A percentile compares a stretch with the other conserved stretches of the same genome.
These are phyloP conservation scores for Acanthochromis polyacanthus DNA, from an alignment of 2,113 vertebrate genomes.

Conservation along the genomic window DNA sequence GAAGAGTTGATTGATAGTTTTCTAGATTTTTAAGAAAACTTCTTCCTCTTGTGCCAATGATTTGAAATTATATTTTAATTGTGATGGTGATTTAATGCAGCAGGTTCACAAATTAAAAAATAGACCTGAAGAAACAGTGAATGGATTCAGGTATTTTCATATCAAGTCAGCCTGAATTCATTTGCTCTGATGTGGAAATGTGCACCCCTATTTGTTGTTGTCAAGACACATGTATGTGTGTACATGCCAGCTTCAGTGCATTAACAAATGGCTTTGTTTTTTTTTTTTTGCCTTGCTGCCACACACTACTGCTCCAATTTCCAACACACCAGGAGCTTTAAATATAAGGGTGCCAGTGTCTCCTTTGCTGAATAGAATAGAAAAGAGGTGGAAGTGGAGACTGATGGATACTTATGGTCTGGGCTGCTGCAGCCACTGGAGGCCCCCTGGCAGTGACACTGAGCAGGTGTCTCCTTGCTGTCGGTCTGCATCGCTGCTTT, in stretches of 20 bases:
- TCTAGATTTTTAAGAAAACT: no score
- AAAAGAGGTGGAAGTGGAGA: slow-evolving; percentile 33
- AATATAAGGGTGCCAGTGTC: not conserved
- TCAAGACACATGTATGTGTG: slow-evolving; percentile 1
- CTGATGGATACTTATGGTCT: slow-evolving; percentile 50
- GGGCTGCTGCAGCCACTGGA: slow-evolving; percentile 25
- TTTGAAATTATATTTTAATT: no score
- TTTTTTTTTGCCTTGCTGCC: not conserved
- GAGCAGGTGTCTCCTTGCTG: slow-evolving; percentile 63
- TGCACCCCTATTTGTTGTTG: not conserved
- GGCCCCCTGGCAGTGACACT: slow-evolving; percentile 37
- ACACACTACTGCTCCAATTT: slow-evolving; percentile 10
- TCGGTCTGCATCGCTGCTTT: slow-evolving; percentile 45
- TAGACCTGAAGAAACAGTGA: not conserved
- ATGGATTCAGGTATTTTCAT: slow-evolving; percentile 12
- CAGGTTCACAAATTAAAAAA: not conserved
- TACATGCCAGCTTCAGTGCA: not conserved
- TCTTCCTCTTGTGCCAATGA: no score
- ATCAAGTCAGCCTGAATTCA: not conserved
- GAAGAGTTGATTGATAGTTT: no score
- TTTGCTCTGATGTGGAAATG: slow-evolving; percentile 16
- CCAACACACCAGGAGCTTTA: slow-evolving; percentile 16
- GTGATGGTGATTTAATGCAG: no score
- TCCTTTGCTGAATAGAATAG: slow-evolving; percentile 7
- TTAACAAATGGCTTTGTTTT: not conserved